These are phyloP conservation scores for Drosophila burlai DNA, from an alignment of 1,140 invertebrate genomes.

Conservation along the genomic window DNA sequence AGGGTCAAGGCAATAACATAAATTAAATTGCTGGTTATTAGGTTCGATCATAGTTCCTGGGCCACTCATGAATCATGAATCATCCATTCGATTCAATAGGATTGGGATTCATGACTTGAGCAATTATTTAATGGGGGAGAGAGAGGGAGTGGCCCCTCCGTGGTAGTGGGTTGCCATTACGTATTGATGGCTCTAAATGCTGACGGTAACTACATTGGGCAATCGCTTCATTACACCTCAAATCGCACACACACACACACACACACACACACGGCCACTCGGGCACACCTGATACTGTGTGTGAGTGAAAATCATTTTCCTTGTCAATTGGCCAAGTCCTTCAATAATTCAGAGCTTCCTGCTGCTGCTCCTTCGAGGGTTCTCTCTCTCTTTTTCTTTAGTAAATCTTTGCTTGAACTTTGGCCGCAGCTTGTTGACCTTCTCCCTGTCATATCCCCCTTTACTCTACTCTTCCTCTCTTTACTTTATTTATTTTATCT, in stretches of 20 bases:
- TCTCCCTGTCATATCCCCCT: background rate
- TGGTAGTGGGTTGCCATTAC: constrained; percentile 24
- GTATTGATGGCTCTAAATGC: constrained; percentile 68
- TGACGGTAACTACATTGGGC: constrained; percentile 45
- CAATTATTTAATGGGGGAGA: constrained; percentile 31
- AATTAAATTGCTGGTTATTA: constrained; percentile 17
- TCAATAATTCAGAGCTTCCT: constrained; percentile 67
- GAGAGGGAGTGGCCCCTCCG: background rate
- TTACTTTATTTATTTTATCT: constrained; percentile 9
- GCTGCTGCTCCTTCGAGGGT: constrained; percentile 11
- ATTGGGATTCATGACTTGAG: constrained; percentile 31
- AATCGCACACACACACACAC: constrained; percentile 22
- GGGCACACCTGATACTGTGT: background rate
- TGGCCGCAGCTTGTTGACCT: constrained; percentile 42
- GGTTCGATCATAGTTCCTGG: constrained; percentile 22
- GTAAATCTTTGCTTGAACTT: constrained; percentile 69
- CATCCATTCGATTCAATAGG: constrained; percentile 6
- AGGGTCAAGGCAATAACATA: constrained; percentile 9
- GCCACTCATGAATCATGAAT: constrained; percentile 36
- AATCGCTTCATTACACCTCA: constrained; percentile 64
- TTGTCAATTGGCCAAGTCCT: constrained; percentile 51
- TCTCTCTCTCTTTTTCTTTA: constrained; percentile 3
- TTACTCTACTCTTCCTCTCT: background rate
- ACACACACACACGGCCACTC: background rate
- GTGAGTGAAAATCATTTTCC: constrained; percentile 40